Evolutionary conservation across 1,140 invertebrate genomes (phyloP).

Genomic region (Arctopsyche grandis): DNA sequence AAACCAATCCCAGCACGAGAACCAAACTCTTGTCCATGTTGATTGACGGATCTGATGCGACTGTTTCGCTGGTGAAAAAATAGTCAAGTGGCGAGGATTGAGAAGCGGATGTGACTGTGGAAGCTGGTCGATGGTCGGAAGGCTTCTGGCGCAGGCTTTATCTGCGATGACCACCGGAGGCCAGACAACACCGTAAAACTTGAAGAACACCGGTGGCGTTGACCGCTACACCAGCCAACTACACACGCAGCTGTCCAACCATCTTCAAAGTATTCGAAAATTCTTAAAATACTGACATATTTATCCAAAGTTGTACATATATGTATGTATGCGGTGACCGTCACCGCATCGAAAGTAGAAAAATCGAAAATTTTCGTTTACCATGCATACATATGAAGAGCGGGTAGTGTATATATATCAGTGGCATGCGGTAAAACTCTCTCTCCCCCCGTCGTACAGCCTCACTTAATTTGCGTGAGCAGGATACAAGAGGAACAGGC

Average conservation of each 20-base stretch:
- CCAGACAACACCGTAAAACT: constrained; percentile 37
- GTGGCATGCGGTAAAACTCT: no score
- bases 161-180: constrained; percentile 34
- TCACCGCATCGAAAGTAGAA: no score
- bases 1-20: neutral
- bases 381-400: no score
- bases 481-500: no score
- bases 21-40: neutral
- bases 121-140: constrained; percentile 15
- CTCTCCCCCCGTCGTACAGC: no score
- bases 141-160: constrained; percentile 39
- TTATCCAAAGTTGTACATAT: neutral
- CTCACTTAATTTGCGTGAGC: no score
- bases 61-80: neutral
- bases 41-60: neutral
- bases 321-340: neutral
- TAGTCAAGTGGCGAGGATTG: neutral
- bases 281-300: neutral
- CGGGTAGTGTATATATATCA: no score
- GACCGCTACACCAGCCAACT: constrained; percentile 51
- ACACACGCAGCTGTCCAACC: constrained; percentile 14
- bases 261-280: neutral
- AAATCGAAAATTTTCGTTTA: no score
- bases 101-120: neutral
- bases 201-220: constrained; percentile 51